Percentiles rank a stretch among this genome's conserved stretches.
Evolutionary conservation across 2,797 vertebrate species (phyloP).

Genomic region (Oryzias dopingdopingensis): DNA sequence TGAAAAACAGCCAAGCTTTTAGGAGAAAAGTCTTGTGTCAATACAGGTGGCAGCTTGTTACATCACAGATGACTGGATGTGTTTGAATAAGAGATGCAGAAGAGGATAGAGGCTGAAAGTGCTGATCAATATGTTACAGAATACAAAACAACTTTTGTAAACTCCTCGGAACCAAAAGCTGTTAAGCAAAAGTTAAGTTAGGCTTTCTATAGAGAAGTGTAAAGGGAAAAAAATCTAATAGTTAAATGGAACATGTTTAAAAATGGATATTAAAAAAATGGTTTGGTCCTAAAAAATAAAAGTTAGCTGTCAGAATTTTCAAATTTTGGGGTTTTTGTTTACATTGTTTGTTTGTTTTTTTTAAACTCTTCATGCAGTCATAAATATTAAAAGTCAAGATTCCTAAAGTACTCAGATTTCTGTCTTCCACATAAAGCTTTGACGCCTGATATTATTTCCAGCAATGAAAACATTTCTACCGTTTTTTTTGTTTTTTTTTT

Average conservation of each 20-base stretch:
- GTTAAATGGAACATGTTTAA: background rate
- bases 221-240: no score
- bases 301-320: background rate
- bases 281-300: background rate
- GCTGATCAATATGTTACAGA: background rate
- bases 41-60: slow-evolving; percentile 44
- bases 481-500: no score
- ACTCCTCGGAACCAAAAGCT: no score
- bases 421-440: no score
- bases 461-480: no score
- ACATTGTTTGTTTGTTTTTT: background rate
- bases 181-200: no score
- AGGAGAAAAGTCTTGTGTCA: slow-evolving; percentile 39
- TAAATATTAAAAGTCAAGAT: slow-evolving; percentile 1
- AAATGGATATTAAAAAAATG: background rate
- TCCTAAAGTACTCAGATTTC: no score
- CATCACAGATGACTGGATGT: slow-evolving; percentile 34
- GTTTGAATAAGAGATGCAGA: slow-evolving; percentile 46
- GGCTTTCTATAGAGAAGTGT: no score
- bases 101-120: slow-evolving; percentile 10
- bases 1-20: slow-evolving; percentile 33
- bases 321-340: no score
- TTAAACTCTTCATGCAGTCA: background rate
- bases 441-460: no score
- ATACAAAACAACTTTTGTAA: no score